A percentile compares a stretch with the other conserved stretches of the same genome.
Conservation (phyloP, 2,113 vertebrate genomes). For the Maylandia zebra region DNA sequence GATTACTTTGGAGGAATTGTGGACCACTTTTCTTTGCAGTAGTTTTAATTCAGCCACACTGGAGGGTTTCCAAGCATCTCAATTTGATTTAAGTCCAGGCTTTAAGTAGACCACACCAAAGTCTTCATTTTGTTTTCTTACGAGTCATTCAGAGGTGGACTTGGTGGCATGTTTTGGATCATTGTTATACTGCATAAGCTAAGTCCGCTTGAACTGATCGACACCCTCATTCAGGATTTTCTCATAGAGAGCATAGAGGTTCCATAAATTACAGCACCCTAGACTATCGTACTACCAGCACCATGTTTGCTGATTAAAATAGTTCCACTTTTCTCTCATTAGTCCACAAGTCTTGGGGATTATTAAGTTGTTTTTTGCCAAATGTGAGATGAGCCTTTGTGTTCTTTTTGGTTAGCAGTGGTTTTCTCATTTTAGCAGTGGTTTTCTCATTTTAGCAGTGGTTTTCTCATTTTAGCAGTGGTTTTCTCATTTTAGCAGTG, state of each 20-base stretch:
- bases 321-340: neutral
- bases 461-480: neutral
- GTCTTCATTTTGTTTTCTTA: neutral
- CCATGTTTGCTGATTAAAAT: neutral
- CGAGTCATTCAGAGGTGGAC: neutral
- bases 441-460: fast-evolving
- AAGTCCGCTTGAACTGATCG: neutral
- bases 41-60: neutral
- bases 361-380: neutral
- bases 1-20: neutral
- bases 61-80: neutral
- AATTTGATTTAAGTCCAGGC: neutral
- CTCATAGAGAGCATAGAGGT: neutral
- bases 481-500: fast-evolving
- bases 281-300: neutral
- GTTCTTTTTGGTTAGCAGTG: neutral
- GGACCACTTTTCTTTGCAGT: neutral
- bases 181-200: neutral
- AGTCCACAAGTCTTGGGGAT: neutral
- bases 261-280: neutral
- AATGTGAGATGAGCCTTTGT: neutral
- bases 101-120: neutral
- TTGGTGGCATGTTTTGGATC: neutral
- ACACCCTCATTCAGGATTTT: neutral
- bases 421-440: neutral